Base-by-base conservation (phyloP, 2,113 vertebrate genomes). In the Cynopterus brachyotis region DNA sequence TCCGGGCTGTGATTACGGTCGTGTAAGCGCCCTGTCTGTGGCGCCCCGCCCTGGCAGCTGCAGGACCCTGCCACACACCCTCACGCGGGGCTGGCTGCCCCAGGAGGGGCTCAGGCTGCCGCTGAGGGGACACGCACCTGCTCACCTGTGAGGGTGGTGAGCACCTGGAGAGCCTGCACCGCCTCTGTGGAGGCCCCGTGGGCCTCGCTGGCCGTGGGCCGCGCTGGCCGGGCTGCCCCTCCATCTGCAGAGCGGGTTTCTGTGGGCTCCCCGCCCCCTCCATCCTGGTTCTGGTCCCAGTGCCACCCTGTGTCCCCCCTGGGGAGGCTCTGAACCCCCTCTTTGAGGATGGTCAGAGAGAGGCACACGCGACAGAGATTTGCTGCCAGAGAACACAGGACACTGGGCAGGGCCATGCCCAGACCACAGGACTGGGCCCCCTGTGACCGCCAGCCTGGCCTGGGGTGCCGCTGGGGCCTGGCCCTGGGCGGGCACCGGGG, bases 371-470 rank as follows among this genome's bases (percentile, higher is more conserved):
- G 0, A 9, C 9, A 62, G 72, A 67, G 22, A 35, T 3, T 0
- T 5, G 45, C 37, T 11, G 12, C 40, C 76, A 12, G 35, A 24
- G 22, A 7, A 5, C 53, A 37, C 0, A 28, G 2, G 3, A 32
- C 30, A 6, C 0, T 1, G 26, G 40, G 20, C 12, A n/a, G 59
- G 30, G 40, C 28, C 2, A 0, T 0, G 4, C 0, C 0, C 12
- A 5, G 53, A 7, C 35, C 20, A 0, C 28, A 30, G 22, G 32
- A 15, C 13, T 0, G 8, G 57, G 57, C 22, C 7, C 35, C 26
- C n/a, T 32, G 45, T n/a, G 47, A 11, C 6, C 0, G 0, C 32
- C 28, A 6, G 20, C 40, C 30, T 6, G 67, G 42, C 30, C 66
- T 0, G 26, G 22, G 22, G 42, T 16, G 32, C 59, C 35, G 13